phyloP scores from a whole-genome alignment of 2,113 vertebrate species.

The Entomyzon cyanotis region DNA sequence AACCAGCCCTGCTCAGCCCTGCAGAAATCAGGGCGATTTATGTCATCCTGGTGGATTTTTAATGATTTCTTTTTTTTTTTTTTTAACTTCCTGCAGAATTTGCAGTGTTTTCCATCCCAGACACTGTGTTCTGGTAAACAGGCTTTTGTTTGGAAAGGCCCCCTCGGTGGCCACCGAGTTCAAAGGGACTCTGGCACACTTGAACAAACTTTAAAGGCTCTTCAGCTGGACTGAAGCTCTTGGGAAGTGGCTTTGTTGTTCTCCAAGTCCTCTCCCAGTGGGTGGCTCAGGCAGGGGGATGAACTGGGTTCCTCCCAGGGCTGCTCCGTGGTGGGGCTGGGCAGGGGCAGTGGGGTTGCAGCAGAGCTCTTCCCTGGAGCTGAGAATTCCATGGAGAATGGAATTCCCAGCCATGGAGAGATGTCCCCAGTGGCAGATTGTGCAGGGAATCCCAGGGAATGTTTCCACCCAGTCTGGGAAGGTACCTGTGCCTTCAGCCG shows the following conservation, averaged over 20 bases:
- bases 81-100: not conserved
- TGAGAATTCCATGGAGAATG: not conserved
- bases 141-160: not conserved
- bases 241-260: not conserved
- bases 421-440: not conserved
- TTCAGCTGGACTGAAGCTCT: not conserved
- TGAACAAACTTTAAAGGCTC: not conserved
- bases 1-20: not conserved
- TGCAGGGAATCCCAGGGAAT: not conserved
- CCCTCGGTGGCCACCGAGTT: not conserved
- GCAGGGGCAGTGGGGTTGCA: rapidly evolving
- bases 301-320: not conserved
- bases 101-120: not conserved
- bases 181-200: constrained; percentile 1
- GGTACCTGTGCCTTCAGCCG: not conserved
- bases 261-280: not conserved
- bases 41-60: not conserved
- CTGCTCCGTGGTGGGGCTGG: not conserved
- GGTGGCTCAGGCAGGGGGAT: not conserved
- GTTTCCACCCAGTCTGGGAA: not conserved
- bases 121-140: not conserved
- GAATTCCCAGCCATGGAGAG: not conserved
- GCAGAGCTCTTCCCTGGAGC: not conserved
- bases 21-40: not conserved
- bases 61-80: not conserved